Percentiles rank a stretch among this genome's conserved stretches.
phyloP scores from a whole-genome alignment of 2,797 vertebrate genomes.

The Crocodylus rhombifer region DNA sequence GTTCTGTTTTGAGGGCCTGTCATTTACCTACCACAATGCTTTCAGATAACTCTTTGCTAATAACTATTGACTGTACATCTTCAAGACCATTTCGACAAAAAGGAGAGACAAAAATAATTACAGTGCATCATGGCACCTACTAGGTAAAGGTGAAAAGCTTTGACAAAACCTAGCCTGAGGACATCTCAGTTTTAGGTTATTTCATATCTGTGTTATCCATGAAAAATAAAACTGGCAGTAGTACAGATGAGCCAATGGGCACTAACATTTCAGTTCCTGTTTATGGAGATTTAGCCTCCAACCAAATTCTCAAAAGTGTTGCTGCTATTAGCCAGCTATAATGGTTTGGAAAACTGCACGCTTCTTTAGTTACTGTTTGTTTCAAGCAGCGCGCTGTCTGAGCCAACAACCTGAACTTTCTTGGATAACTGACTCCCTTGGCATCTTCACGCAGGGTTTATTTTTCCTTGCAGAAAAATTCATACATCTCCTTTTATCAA shows the following conservation, averaged over 20 bases:
- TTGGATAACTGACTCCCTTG: not conserved
- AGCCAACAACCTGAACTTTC: not conserved
- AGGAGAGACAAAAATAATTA: not conserved
- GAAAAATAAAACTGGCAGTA: not conserved
- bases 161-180: not conserved
- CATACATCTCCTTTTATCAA: not conserved
- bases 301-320: not conserved
- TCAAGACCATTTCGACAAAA: conserved; percentile 8
- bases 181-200: not conserved
- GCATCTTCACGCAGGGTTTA: not conserved
- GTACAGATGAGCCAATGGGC: not conserved
- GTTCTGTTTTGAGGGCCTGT: not conserved
- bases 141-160: not conserved
- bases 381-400: not conserved
- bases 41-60: not conserved
- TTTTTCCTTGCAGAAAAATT: not conserved
- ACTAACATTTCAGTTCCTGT: not conserved
- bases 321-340: not conserved
- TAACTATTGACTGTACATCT: not conserved
- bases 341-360: not conserved
- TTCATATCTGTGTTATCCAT: not conserved
- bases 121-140: not conserved
- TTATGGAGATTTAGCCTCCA: not conserved
- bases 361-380: not conserved
- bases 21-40: not conserved